Percentiles rank a stretch among this genome's conserved stretches.
Evolutionary conservation across 2,113 vertebrate species (phyloP).

Genomic region (Clarias magur): DNA sequence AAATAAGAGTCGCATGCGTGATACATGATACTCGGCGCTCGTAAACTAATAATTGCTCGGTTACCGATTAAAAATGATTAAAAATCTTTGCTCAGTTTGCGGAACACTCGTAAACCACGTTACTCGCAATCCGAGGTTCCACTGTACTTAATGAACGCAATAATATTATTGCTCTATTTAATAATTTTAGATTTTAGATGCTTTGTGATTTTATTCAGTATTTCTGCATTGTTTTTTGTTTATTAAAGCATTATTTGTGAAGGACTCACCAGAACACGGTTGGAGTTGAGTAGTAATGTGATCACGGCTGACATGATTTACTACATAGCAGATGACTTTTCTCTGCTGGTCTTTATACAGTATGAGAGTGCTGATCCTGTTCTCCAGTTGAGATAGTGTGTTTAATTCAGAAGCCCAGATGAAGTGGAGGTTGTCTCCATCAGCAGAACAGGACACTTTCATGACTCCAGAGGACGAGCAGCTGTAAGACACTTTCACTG

Average conservation of each 20-base stretch:
- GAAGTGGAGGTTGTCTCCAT: conserved; percentile 15
- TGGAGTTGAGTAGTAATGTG: background rate
- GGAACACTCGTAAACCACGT: too few relatives aligned
- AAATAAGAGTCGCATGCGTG: too few relatives aligned
- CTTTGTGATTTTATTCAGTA: too few relatives aligned
- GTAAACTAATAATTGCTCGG: too few relatives aligned
- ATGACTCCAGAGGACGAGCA: background rate
- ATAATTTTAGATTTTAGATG: too few relatives aligned
- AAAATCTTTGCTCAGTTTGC: too few relatives aligned
- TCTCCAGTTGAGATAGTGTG: background rate
- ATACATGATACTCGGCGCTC: too few relatives aligned
- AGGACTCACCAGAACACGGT: conserved; percentile 22
- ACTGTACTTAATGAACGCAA: too few relatives aligned
- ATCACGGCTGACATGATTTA: conserved; percentile 27
- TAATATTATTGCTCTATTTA: too few relatives aligned
- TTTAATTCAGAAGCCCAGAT: conserved; percentile 28
- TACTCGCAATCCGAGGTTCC: too few relatives aligned
- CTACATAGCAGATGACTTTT: conserved; percentile 22
- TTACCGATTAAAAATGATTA: too few relatives aligned
- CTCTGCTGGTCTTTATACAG: background rate
- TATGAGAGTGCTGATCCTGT: background rate
- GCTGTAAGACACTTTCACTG: background rate
- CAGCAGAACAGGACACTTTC: conserved; percentile 25
- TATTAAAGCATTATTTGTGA: background rate
- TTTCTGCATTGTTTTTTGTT: too few relatives aligned